Conservation (phyloP, 1,140 invertebrate species). For the Popillia japonica region DNA sequence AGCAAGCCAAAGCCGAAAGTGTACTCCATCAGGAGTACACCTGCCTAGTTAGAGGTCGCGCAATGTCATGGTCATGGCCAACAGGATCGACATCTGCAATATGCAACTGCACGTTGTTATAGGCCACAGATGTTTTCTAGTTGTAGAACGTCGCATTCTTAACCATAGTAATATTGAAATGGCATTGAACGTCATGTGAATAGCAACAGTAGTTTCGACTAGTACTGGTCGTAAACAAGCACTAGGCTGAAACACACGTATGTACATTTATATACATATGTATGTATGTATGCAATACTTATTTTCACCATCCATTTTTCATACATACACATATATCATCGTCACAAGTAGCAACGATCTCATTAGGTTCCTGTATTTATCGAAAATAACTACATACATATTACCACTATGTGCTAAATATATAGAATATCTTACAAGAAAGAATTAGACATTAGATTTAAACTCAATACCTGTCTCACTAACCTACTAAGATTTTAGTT, state of each 20-base stretch:
- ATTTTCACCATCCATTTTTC: too few species aligned
- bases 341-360: too few species aligned
- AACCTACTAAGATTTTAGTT: too few species aligned
- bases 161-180: slow-evolving; percentile 27
- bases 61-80: slow-evolving; percentile 59
- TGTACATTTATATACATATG: background rate
- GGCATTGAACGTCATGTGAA: slow-evolving; percentile 21
- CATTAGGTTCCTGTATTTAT: too few species aligned
- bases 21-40: slow-evolving; percentile 14
- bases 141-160: slow-evolving; percentile 36
- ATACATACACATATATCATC: too few species aligned
- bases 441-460: too few species aligned
- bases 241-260: background rate
- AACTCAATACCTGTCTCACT: too few species aligned
- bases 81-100: slow-evolving; percentile 58
- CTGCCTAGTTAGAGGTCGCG: slow-evolving; percentile 51
- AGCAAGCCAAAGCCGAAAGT: slow-evolving; percentile 15
- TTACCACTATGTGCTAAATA: too few species aligned
- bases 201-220: slow-evolving; percentile 20
- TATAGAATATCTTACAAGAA: too few species aligned
- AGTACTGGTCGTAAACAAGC: slow-evolving; percentile 10
- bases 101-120: slow-evolving; percentile 52
- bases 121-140: slow-evolving; percentile 40
- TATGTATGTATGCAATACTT: too few species aligned
- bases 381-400: too few species aligned